phyloP scores from a whole-genome alignment of 2,888 invertebrate genomes.

The Ennomos quercinarius region DNA sequence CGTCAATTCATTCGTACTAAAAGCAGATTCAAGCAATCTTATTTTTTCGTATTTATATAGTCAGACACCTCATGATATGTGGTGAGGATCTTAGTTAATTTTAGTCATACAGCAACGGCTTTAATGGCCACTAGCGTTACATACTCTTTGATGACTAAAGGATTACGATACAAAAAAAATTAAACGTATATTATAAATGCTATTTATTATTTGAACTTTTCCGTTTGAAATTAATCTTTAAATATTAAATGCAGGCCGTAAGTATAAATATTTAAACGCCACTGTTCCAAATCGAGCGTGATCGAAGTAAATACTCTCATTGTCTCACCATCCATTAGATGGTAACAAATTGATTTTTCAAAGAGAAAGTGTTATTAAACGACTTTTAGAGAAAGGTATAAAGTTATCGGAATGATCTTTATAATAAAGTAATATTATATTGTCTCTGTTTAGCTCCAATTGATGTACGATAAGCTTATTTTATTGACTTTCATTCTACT shows the following conservation, averaged over 20 bases:
- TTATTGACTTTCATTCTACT: not conserved
- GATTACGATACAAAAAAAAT: no score
- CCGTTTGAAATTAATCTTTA: not conserved
- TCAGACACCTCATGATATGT: no score
- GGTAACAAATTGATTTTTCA: slow-evolving; percentile 67
- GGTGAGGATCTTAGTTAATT: no score
- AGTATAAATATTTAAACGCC: slow-evolving; percentile 2
- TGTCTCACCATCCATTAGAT: slow-evolving; percentile 55
- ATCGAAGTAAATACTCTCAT: slow-evolving; percentile 57
- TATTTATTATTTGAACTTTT: no score
- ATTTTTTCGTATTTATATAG: no score
- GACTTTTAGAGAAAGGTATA: slow-evolving; percentile 54
- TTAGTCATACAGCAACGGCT: no score
- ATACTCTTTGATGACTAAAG: no score
- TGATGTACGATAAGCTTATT: slow-evolving; percentile 13
- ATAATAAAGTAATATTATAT: slow-evolving; percentile 13
- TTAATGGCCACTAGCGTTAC: no score
- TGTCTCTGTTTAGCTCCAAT: slow-evolving; percentile 1
- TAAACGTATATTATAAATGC: no score
- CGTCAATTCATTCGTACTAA: no score
- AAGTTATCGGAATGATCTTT: slow-evolving; percentile 19
- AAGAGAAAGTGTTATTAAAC: slow-evolving; percentile 65
- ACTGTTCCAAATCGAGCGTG: slow-evolving; percentile 38
- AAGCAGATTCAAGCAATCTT: no score
- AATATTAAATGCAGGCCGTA: not conserved